These are phyloP conservation scores for Stichopus horrens DNA, from an alignment of 53 echinoderm and acorn worm species.

Conservation along the genomic window DNA sequence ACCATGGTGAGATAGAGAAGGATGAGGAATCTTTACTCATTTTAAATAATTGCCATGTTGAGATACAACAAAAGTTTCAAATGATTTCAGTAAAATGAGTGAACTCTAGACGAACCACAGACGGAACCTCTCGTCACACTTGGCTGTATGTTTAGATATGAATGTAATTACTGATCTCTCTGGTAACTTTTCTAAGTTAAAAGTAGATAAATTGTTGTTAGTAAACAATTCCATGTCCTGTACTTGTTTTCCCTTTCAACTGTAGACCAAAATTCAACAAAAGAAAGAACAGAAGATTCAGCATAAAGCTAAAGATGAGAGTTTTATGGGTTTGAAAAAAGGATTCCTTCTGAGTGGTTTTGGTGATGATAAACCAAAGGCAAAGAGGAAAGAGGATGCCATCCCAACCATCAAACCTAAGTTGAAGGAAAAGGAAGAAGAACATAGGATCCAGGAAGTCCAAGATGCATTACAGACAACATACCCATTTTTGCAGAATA, in stretches of 20 bases:
- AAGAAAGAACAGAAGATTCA: not conserved
- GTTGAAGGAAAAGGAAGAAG: constrained; percentile 47
- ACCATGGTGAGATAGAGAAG: no score
- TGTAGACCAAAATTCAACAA: not conserved
- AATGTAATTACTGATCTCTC: no score
- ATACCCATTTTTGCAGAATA: constrained; percentile 73
- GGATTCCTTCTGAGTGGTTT: constrained; percentile 74
- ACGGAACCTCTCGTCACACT: no score
- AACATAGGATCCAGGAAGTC: constrained; percentile 67
- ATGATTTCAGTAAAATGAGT: no score
- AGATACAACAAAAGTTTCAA: no score
- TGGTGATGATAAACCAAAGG: constrained; percentile 52
- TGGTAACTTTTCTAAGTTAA: no score
- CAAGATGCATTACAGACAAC: constrained; percentile 77
- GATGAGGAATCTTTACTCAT: no score
- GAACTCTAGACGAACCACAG: no score
- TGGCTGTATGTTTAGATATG: no score
- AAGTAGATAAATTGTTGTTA: no score
- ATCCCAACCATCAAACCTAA: constrained; percentile 85
- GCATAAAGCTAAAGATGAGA: not conserved
- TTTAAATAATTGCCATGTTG: no score
- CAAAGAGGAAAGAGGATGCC: constrained; percentile 52
- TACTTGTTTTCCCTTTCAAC: not conserved
- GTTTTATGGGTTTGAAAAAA: constrained; percentile 88
- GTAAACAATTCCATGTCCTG: no score